Evolutionary conservation across 2,113 vertebrate species (phyloP).

Genomic region (Myrmophylax atrothorax): DNA sequence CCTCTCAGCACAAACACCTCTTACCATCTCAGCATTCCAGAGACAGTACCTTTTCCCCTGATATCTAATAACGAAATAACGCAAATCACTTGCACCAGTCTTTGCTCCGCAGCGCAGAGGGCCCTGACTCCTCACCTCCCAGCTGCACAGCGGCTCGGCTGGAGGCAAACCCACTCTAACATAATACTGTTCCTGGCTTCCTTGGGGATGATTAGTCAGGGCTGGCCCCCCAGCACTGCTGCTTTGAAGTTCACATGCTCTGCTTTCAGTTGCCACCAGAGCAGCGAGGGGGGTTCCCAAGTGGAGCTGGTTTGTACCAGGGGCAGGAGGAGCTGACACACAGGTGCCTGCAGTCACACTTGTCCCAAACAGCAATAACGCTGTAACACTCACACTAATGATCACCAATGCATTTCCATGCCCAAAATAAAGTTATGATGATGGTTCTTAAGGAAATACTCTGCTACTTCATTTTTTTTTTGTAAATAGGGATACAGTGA

Average conservation of each 20-base stretch:
- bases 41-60: not conserved
- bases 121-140: not conserved
- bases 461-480: not conserved
- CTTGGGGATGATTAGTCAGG: not conserved
- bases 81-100: not conserved
- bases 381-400: not conserved
- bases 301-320: not conserved
- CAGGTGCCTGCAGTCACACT: not conserved
- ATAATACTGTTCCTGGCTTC: accelerated
- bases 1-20: not conserved
- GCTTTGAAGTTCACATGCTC: not conserved
- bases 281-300: not conserved
- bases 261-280: not conserved
- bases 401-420: not conserved
- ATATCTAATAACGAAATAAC: not conserved
- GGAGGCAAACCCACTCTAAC: not conserved
- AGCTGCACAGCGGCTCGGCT: accelerated
- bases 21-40: not conserved
- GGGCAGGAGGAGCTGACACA: not conserved
- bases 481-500: not conserved
- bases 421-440: not conserved
- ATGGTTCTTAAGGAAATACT: not conserved
- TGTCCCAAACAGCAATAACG: not conserved
- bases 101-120: not conserved
- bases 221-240: not conserved